Evolutionary conservation across 2,888 invertebrate genomes (phyloP), one percentile per base, ranked within the genome.

Genomic region (Megastigmus dorsalis): DNA sequence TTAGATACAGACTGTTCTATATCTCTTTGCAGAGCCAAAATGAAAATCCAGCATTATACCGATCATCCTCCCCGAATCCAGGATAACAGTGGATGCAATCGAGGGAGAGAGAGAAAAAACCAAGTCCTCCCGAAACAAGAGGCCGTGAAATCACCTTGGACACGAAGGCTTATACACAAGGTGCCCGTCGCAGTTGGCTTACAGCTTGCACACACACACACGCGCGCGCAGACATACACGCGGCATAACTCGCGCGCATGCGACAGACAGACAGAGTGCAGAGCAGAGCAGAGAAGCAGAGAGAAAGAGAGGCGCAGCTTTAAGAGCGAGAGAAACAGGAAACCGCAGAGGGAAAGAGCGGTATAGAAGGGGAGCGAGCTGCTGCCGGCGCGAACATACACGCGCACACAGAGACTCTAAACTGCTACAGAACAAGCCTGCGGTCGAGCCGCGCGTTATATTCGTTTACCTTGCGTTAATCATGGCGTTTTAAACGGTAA

Each of bases 381-480:
- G 43, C 30, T 48, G 2, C 18, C 36, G 23, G 33, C 15, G 15
- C 33, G 18, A 4, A n/a, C n/a, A n/a, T n/a, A n/a, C n/a, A n/a
- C n/a, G n/a, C n/a, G n/a, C n/a, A n/a, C n/a, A n/a, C n/a, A 28
- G 1, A 38, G 28, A 18, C 43, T 54, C 68, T 70, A 74, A 74
- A 74, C 67, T 74, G 69, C 68, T 55, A 28, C 41, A 59, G 74
- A 68, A 54, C 60, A 70, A 72, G 81, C n/a, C 81, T 87, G 86
- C 83, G 87, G 87, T 87, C 80, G 78, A 78, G 80, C 83, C 81
- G 83, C 83, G 83, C 84, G 83, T 87, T 86, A 86, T 87, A 86
- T 86, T 85, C 87, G 84, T 88, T 86, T 87, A 88, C 86, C 85
- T 86, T 85, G 84, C 84, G 86, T 86, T 88, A 87, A 88, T 87